Evolutionary conservation across 2,888 invertebrate genomes (phyloP).

Genomic region (Melipona bicolor): DNA sequence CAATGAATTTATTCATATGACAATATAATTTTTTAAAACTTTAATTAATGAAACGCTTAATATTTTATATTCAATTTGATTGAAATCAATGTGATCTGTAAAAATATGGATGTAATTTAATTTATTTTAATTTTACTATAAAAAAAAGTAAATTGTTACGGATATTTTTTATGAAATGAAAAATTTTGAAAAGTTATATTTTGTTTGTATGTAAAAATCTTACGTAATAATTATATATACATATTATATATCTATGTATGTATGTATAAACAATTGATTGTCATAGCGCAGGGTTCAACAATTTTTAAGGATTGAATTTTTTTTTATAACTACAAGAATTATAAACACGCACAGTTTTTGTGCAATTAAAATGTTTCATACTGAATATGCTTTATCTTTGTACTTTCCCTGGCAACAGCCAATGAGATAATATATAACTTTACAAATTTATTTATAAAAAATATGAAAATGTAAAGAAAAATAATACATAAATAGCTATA

Average conservation of each 20-base stretch:
- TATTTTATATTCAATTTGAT: conserved; percentile 6
- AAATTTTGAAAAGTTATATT: conserved; percentile 37
- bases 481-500: background rate
- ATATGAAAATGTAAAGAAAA: conserved; percentile 24
- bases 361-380: conserved; percentile 18
- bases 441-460: conserved; percentile 21
- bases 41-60: background rate
- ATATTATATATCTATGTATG: background rate
- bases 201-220: conserved; percentile 44
- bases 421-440: background rate
- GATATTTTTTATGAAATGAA: conserved; percentile 48
- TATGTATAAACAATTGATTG: conserved; percentile 30
- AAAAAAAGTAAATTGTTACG: conserved; percentile 33
- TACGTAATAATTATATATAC: background rate
- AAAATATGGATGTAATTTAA: conserved; percentile 23
- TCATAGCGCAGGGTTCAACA: background rate
- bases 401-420: background rate
- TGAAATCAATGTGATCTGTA: background rate
- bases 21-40: conserved; percentile 40
- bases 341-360: conserved; percentile 25
- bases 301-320: conserved; percentile 34
- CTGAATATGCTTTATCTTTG: conserved; percentile 26
- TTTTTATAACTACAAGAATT: conserved; percentile 37
- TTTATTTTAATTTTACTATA: conserved; percentile 37
- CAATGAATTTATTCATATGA: conserved; percentile 34